phyloP scores from a whole-genome alignment of 2,113 vertebrate species.

The Vireo altiloquus region DNA sequence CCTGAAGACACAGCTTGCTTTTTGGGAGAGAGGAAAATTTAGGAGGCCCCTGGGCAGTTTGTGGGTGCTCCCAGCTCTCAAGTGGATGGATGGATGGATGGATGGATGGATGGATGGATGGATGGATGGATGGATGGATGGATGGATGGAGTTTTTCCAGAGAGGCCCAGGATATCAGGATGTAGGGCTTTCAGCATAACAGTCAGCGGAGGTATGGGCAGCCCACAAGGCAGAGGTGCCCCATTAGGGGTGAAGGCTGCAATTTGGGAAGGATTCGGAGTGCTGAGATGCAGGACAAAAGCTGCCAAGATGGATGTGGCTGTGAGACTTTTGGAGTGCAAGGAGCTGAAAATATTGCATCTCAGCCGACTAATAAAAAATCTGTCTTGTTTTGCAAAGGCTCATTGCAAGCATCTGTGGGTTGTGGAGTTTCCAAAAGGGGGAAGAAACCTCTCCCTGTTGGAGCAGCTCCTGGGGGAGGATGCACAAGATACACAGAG shows the following conservation, averaged over 20 bases:
- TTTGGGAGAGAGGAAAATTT: background rate
- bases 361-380: background rate
- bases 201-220: background rate
- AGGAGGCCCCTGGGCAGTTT: background rate
- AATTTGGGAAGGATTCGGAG: background rate
- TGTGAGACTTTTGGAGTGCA: background rate
- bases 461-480: background rate
- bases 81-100: background rate
- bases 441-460: background rate
- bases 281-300: background rate
- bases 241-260: rapidly evolving
- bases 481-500: background rate
- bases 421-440: background rate
- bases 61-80: background rate
- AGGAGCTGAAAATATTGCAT: background rate
- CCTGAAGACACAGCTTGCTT: background rate
- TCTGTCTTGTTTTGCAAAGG: background rate
- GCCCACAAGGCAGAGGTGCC: background rate
- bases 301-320: background rate
- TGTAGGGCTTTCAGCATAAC: background rate
- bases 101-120: background rate
- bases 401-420: background rate
- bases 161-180: background rate
- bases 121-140: background rate
- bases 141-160: background rate